Evolutionary conservation across 2,797 vertebrate genomes (phyloP).

Genomic region (Mareca penelope): DNA sequence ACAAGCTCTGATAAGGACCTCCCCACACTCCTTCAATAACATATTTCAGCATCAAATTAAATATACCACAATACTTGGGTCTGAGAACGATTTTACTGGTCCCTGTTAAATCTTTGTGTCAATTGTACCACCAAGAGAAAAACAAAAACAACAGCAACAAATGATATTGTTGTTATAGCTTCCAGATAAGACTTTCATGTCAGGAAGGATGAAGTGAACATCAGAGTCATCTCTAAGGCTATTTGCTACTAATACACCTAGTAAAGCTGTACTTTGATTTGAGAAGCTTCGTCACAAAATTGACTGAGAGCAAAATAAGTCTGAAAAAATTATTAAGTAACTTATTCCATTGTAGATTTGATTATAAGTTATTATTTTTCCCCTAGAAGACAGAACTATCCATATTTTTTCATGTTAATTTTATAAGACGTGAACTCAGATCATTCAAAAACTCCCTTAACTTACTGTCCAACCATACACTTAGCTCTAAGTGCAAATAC

Average conservation of each 20-base stretch:
- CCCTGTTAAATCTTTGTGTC: background rate
- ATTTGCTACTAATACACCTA: background rate
- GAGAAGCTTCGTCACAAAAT: background rate
- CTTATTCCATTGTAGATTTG: background rate
- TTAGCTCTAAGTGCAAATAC: background rate
- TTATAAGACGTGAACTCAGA: background rate
- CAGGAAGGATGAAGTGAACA: background rate
- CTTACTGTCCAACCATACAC: background rate
- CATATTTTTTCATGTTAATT: background rate
- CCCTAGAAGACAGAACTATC: background rate
- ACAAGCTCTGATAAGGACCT: fast-evolving
- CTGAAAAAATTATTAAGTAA: background rate
- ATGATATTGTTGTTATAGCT: background rate
- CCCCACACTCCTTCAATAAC: fast-evolving
- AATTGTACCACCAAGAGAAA: background rate
- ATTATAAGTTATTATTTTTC: background rate
- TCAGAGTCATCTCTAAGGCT: background rate
- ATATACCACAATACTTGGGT: background rate
- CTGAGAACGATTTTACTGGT: background rate
- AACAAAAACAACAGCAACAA: background rate
- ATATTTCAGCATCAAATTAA: background rate
- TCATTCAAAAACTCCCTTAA: background rate
- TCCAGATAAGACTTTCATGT: background rate
- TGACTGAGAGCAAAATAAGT: background rate
- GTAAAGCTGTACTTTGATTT: background rate